Evolutionary conservation across 2,888 invertebrate species (phyloP).

Genomic region (Andrena chrysosceles): DNA sequence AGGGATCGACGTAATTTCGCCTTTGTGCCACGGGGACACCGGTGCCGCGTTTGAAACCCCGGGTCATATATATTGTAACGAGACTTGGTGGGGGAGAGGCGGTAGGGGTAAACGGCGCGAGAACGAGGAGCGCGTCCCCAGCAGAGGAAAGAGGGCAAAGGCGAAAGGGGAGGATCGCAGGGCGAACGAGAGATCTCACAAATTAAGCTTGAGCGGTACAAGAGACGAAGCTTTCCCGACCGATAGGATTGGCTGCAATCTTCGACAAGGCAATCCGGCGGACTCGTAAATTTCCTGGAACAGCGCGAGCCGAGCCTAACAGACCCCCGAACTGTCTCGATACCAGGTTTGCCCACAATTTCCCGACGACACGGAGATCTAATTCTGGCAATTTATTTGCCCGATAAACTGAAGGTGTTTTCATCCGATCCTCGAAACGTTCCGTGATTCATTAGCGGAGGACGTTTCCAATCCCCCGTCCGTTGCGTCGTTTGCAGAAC

Average conservation of each 20-base stretch:
- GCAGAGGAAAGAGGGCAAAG: slow-evolving; percentile 31
- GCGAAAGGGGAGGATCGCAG: slow-evolving; percentile 28
- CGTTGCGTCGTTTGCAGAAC: slow-evolving; percentile 28
- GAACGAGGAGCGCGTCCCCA: background rate
- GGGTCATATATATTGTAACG: slow-evolving; percentile 80
- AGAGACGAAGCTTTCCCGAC: slow-evolving; percentile 73
- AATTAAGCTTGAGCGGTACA: slow-evolving; percentile 79
- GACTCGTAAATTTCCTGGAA: slow-evolving; percentile 78
- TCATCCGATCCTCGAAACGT: slow-evolving; percentile 42
- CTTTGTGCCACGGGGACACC: slow-evolving; percentile 75
- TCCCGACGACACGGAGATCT: slow-evolving; percentile 61
- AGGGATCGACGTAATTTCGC: slow-evolving; percentile 77
- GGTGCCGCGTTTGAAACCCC: slow-evolving; percentile 68
- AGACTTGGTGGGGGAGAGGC: slow-evolving; percentile 37
- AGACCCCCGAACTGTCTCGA: slow-evolving; percentile 60
- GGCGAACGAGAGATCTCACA: slow-evolving; percentile 76
- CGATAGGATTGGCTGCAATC: slow-evolving; percentile 81
- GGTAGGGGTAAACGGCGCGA: slow-evolving; percentile 45
- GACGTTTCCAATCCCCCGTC: slow-evolving; percentile 32
- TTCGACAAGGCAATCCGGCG: slow-evolving; percentile 79
- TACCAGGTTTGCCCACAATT: slow-evolving; percentile 64
- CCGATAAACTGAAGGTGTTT: slow-evolving; percentile 63
- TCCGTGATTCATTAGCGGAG: slow-evolving; percentile 51
- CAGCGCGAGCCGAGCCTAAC: slow-evolving; percentile 65
- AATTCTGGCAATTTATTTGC: slow-evolving; percentile 65